Conservation (phyloP, 2,888 invertebrate genomes). For the Rhamnusium bicolor region DNA sequence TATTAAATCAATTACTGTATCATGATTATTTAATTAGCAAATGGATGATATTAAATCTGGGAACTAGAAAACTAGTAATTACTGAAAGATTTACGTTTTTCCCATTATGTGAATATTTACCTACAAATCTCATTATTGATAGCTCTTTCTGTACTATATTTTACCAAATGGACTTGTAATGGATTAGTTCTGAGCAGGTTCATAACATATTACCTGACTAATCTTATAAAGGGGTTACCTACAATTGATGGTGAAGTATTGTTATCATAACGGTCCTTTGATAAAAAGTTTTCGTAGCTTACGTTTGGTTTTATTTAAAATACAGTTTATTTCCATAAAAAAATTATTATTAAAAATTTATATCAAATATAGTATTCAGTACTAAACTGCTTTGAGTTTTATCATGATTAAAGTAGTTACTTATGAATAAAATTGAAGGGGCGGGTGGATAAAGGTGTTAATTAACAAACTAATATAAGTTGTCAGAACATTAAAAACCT, state of each 20-base stretch:
- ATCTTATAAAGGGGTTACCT: not conserved
- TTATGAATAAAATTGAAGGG: no score
- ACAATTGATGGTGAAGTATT: not conserved
- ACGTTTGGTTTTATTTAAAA: no score
- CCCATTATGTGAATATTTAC: not conserved
- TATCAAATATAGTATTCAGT: no score
- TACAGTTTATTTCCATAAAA: no score
- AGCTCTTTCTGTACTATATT: not conserved
- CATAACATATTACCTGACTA: not conserved
- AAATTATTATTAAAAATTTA: no score
- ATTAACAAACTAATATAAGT: no score
- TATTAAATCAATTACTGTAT: not conserved
- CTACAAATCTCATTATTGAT: not conserved
- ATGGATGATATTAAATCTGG: not conserved
- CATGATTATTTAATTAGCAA: not conserved
- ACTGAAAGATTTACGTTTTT: not conserved
- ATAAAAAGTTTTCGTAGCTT: not conserved
- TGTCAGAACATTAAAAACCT: no score
- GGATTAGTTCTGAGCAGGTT: not conserved
- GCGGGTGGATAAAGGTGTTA: no score
- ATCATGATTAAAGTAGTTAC: no score
- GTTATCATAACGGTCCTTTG: not conserved
- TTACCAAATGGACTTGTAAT: not conserved
- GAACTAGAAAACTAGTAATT: not conserved
- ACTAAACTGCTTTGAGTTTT: no score